phyloP scores from a whole-genome alignment of 2,797 vertebrate genomes.

The Pipistrellus kuhlii region DNA sequence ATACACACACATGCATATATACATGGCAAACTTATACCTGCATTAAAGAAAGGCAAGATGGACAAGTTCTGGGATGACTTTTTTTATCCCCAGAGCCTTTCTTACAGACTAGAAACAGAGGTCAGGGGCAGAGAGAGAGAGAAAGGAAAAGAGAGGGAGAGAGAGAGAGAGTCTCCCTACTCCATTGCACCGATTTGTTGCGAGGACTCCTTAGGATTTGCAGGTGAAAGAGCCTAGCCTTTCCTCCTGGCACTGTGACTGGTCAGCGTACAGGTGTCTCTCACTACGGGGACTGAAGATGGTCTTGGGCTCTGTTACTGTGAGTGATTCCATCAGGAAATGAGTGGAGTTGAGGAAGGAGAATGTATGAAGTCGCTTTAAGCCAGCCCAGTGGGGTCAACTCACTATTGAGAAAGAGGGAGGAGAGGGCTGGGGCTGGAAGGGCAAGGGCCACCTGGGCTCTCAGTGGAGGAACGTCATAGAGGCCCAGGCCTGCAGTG shows the following conservation, averaged over 20 bases:
- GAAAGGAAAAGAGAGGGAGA: background rate
- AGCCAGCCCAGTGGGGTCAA: background rate
- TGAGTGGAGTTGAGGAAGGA: background rate
- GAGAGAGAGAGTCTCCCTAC: no score
- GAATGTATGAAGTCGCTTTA: background rate
- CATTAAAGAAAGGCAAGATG: constrained; percentile 3
- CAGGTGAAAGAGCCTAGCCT: background rate
- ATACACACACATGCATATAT: background rate
- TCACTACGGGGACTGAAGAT: background rate
- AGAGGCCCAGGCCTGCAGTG: background rate
- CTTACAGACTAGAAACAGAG: background rate
- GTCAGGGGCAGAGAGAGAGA: background rate
- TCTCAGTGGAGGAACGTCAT: background rate
- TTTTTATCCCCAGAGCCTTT: background rate
- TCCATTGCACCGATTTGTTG: background rate
- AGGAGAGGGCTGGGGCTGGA: background rate
- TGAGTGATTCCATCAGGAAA: background rate
- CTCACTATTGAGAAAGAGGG: background rate
- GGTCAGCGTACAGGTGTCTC: background rate
- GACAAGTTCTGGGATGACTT: constrained; percentile 10
- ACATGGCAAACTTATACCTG: background rate
- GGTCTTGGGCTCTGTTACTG: background rate
- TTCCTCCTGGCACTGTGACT: background rate
- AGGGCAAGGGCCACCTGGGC: background rate
- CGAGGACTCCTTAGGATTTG: background rate